Evolutionary conservation across 1,140 invertebrate species (phyloP), one percentile per base, ranked within the genome.

Genomic region (Neodiprion pinetum): DNA sequence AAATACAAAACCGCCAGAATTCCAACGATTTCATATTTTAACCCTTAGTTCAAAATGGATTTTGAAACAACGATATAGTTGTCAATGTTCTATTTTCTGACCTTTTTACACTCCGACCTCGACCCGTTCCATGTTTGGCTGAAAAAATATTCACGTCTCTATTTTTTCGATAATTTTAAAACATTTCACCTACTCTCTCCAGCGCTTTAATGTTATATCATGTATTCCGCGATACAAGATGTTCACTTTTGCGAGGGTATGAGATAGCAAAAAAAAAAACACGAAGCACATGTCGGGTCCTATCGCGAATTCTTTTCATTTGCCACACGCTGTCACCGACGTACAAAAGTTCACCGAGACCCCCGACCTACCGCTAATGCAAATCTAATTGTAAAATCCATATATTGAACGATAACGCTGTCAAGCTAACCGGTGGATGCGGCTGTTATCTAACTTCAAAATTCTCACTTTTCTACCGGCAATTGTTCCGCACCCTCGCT

Each of bases 321-420:
- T 65, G 61, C 17, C 12, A 65, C 61, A 21, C 17, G 7, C 17
- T 65, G 12, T 14, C 61, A 14, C 61, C 12, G 28, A 4, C 28
- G 28, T 40, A 40, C 28, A 40, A 40, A 40, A 40, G 28, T 40
- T 40, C 28, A 40, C 28, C 28, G 28, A 40, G 5, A 40, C 28
- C 28, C 28, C 28, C 28, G 28, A 40, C 28, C 28, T 40, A 40
- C 28, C 67, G 71, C 79, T 80, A 74, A 80, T 80, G 79, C 79
- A 78, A 78, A 74, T 74, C 72, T 80, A 78, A 80, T 80, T 80
- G 79, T 73, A 80, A 80, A 80, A 80, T 80, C 75, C 76, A 80
- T 80, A 40, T 40, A 80, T 50, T 71, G 47, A 71, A 71, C 70
- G 17, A 50, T 71, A 23, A 48, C 21, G 48, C 48, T 11, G 28